Base-by-base conservation (phyloP, 2,797 vertebrate genomes). In the Euphonia xanthogaster region DNA sequence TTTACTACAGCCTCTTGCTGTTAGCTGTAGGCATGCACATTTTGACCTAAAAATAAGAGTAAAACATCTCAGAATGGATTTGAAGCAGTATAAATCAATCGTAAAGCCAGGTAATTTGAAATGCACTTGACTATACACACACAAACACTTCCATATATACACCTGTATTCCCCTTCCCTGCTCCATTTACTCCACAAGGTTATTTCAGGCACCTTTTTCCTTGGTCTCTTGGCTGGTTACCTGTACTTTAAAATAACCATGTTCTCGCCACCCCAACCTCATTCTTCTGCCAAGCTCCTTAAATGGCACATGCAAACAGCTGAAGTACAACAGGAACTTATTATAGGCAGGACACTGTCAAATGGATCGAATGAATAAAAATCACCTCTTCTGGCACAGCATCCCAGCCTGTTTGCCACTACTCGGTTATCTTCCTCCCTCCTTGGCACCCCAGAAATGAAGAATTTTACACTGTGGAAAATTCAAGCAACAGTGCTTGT, bases 11-110 rank as follows among this genome's bases (percentile, higher is more conserved):
- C 83, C 96, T 95, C 67, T 97, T 91, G 97, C 94, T 24, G 98
- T 98, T 91, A 98, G 95, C 28, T 97, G 97, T 33, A 98, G 70
- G 70, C 99, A 99, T 15, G 98, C 94, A 88, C 99, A 99, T 95
- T 93, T 97, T 70, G 86, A 67, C 12, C 97, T 97, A 95, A 58
- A 97, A 97, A 97, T 60, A 58, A 93, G 31, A 78, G 54, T 40
- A 90, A 45, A 96, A 83, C 12, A 81, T 88, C 35, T 91, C 72
- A 81, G 63, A 76, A 89, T 48, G 16, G 23, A 75, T 62, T n/a
- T 79, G 51, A 45, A 48, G 14, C n/a, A 79, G 50, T 0, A 1
- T 28, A 89, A 50, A 85, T 33, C 20, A 83, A 67, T 53, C 25
- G 39, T 18, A 61, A 58, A 55, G 39, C 23, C 37, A 66, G 10